phyloP scores from a whole-genome alignment of 1,140 invertebrate species.

The Rhyzopertha dominica region DNA sequence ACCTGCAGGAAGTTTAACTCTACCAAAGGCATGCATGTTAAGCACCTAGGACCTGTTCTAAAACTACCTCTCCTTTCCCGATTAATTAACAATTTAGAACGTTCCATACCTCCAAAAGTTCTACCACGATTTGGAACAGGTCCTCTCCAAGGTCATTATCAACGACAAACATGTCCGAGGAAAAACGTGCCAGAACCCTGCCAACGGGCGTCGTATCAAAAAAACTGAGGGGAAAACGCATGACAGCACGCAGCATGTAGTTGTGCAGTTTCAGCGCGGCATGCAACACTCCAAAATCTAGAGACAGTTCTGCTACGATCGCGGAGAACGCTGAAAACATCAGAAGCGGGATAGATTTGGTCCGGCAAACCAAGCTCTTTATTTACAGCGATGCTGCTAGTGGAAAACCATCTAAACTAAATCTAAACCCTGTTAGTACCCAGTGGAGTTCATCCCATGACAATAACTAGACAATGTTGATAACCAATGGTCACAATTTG shows the following conservation, averaged over 20 bases:
- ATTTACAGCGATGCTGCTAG: neutral
- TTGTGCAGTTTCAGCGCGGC: constrained; percentile 72
- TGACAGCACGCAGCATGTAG: constrained; percentile 65
- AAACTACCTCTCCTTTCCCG: no score
- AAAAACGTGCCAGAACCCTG: constrained; percentile 80
- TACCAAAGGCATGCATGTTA: neutral
- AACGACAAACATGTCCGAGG: constrained; percentile 60
- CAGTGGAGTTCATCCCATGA: no score
- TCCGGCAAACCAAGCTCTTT: constrained; percentile 3
- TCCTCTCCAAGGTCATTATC: no score
- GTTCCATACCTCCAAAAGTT: no score
- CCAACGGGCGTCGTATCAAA: constrained; percentile 85
- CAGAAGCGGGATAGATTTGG: no score
- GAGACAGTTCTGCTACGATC: constrained; percentile 64
- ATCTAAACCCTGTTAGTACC: no score
- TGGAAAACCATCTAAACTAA: no score
- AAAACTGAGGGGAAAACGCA: constrained; percentile 71
- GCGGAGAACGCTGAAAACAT: constrained; percentile 59
- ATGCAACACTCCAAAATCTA: constrained; percentile 63
- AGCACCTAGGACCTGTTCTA: no score
- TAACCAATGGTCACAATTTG: no score
- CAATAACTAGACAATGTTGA: no score
- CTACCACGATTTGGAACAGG: no score
- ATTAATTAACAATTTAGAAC: no score
- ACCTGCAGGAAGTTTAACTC: neutral